These are phyloP conservation scores for Parascotia fuliginaria DNA, from an alignment of 2,888 invertebrate species.

Conservation along the genomic window DNA sequence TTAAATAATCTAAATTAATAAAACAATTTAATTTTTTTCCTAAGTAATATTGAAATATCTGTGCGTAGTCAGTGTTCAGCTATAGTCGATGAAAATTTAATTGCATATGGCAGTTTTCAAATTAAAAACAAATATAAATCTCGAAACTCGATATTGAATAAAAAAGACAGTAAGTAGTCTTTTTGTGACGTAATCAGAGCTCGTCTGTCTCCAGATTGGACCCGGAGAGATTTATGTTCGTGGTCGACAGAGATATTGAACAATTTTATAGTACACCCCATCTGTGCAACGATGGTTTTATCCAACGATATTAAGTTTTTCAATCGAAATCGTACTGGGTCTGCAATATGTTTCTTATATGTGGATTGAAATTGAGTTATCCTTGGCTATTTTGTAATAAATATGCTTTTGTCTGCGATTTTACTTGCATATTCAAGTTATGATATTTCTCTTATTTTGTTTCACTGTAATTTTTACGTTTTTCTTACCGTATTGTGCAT, in stretches of 20 bases:
- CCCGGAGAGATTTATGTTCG: slow-evolving; percentile 39
- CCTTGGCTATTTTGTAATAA: not conserved
- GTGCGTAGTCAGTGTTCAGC: too few relatives aligned
- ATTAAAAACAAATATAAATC: too few relatives aligned
- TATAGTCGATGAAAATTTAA: too few relatives aligned
- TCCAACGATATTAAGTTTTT: slow-evolving; percentile 25
- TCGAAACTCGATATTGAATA: slow-evolving; percentile 13
- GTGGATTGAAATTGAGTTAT: slow-evolving; percentile 2
- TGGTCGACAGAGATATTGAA: slow-evolving; percentile 39
- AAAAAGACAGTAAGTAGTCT: slow-evolving; percentile 25
- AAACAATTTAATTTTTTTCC: too few relatives aligned
- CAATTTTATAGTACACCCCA: slow-evolving; percentile 35
- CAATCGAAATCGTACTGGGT: slow-evolving; percentile 14
- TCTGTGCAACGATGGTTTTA: slow-evolving; percentile 27
- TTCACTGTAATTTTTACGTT: too few relatives aligned
- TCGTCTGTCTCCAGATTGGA: slow-evolving; percentile 40
- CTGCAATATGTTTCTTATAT: slow-evolving; percentile 3
- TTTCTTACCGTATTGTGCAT: too few relatives aligned
- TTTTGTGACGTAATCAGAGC: slow-evolving; percentile 40
- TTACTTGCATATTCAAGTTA: too few relatives aligned
- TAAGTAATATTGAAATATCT: too few relatives aligned
- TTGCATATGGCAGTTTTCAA: too few relatives aligned
- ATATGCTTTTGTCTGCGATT: too few relatives aligned
- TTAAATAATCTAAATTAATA: too few relatives aligned
- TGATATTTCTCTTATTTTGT: too few relatives aligned